These are phyloP conservation scores for Actinopyga echinites DNA, from an alignment of 53 echinoderm and acorn worm genomes.

Conservation along the genomic window DNA sequence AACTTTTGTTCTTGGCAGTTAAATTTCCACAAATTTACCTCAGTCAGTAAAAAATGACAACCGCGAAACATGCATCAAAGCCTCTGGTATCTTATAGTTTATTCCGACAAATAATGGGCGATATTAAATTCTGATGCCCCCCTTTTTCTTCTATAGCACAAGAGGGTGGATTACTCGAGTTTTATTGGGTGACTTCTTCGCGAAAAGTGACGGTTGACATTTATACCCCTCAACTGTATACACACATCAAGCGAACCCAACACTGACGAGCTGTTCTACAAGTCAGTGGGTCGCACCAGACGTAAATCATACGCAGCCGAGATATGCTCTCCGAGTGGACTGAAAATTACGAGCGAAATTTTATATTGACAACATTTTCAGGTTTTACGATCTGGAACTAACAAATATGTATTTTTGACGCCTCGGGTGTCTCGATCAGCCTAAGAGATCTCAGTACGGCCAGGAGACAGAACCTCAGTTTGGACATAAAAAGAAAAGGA, in stretches of 20 bases:
- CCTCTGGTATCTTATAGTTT: conserved; percentile 1
- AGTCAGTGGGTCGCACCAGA: conserved; percentile 36
- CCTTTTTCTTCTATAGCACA: background rate
- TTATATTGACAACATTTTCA: conserved; percentile 52
- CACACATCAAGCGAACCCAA: conserved; percentile 1
- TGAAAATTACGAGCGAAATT: conserved; percentile 38
- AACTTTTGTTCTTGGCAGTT: conserved; percentile 24
- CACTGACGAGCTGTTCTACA: background rate
- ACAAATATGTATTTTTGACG: conserved; percentile 55
- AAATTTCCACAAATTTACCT: conserved; percentile 38
- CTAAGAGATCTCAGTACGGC: too few relatives aligned
- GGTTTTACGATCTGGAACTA: conserved; percentile 47
- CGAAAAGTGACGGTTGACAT: conserved; percentile 39
- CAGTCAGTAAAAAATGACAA: conserved; percentile 40
- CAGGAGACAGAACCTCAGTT: too few relatives aligned
- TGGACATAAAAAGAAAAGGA: too few relatives aligned
- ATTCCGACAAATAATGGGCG: conserved; percentile 8
- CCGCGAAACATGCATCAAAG: conserved; percentile 29
- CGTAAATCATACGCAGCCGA: conserved; percentile 19
- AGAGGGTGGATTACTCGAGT: background rate
- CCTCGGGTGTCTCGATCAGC: conserved; percentile 40
- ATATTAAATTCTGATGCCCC: conserved; percentile 34
- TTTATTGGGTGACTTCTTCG: conserved; percentile 22
- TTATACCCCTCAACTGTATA: conserved; percentile 35
- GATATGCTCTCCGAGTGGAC: conserved; percentile 9